Evolutionary conservation across 2,888 invertebrate genomes (phyloP).

Genomic region (Smittia aterrima): DNA sequence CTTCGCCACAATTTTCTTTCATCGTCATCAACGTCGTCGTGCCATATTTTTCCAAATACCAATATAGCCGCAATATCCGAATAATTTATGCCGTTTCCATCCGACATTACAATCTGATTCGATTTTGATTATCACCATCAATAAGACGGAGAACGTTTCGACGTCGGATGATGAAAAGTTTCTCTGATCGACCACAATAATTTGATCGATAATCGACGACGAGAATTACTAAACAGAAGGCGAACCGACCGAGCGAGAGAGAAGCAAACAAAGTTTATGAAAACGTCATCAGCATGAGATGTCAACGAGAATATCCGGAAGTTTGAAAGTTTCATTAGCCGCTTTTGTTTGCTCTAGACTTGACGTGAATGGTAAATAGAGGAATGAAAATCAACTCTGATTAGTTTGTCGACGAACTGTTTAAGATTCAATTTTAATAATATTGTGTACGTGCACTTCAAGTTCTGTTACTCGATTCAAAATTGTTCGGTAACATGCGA

Average conservation of each 20-base stretch:
- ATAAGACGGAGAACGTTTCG: background rate
- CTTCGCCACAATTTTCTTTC: too few relatives aligned
- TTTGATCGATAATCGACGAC: slow-evolving; percentile 27
- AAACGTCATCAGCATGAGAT: background rate
- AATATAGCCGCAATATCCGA: background rate
- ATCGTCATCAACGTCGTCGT: background rate
- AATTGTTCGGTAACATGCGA: background rate
- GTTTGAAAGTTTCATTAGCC: background rate
- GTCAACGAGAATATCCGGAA: background rate
- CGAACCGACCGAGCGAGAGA: background rate
- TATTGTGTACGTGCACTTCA: background rate
- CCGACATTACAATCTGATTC: slow-evolving; percentile 23
- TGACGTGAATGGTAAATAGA: slow-evolving; percentile 1
- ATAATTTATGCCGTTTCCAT: background rate
- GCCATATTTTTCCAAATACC: background rate
- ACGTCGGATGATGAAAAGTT: background rate
- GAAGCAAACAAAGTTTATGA: background rate
- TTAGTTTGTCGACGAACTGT: background rate
- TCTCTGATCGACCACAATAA: slow-evolving; percentile 3
- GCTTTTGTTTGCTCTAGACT: background rate
- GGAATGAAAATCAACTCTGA: background rate
- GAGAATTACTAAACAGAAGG: slow-evolving; percentile 26
- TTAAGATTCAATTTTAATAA: background rate
- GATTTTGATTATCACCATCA: slow-evolving; percentile 35
- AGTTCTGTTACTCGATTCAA: background rate